Conservation (phyloP, 2,113 vertebrate species). For the Neopipo cinnamomea region DNA sequence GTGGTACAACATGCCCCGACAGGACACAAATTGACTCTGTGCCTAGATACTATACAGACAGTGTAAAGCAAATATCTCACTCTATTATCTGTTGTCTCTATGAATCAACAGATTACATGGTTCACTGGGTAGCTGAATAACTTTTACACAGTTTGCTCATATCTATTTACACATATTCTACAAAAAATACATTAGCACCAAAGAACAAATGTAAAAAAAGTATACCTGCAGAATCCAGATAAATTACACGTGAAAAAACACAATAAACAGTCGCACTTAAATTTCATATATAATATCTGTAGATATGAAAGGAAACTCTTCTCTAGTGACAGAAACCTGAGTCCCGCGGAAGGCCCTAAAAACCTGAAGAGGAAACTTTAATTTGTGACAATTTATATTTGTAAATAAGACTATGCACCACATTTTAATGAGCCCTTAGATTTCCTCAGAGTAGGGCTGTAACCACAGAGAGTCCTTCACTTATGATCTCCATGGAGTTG, state of each 20-base stretch:
- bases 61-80: constrained; percentile 82
- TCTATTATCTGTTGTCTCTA: constrained; percentile 84
- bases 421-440: neutral
- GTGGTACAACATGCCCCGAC: constrained; percentile 79
- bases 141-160: constrained; percentile 82
- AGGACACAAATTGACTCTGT: constrained; percentile 80
- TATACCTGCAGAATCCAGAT: constrained; percentile 37
- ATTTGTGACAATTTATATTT: neutral
- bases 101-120: constrained; percentile 83
- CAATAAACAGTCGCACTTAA: neutral
- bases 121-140: constrained; percentile 81
- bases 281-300: neutral
- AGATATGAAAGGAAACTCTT: neutral
- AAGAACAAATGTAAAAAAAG: constrained; percentile 66
- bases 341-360: neutral
- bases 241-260: constrained; percentile 46
- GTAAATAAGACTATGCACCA: neutral
- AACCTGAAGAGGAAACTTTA: neutral
- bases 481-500: neutral
- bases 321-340: neutral
- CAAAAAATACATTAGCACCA: constrained; percentile 78
- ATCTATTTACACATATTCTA: constrained; percentile 80
- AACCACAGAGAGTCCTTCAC: neutral
- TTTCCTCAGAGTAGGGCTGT: neutral
- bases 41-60: constrained; percentile 63